Conservation (phyloP, 2,113 vertebrate genomes). For the Xiphophorus maculatus region DNA sequence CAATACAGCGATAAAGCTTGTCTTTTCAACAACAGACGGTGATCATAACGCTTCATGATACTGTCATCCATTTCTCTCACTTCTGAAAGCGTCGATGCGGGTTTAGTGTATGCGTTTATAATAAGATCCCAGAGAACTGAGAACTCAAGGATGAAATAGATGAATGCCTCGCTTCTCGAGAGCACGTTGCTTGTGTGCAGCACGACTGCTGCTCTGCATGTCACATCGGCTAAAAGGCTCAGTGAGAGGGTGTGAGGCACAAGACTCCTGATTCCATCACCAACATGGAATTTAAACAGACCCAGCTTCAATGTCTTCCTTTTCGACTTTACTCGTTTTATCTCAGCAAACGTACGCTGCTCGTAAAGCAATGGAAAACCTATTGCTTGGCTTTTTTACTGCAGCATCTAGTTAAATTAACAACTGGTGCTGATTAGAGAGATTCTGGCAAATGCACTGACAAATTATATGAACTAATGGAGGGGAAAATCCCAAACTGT, state of each 20-base stretch:
- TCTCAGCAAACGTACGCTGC: slow-evolving; percentile 7
- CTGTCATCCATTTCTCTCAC: not conserved
- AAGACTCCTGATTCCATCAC: slow-evolving; percentile 1
- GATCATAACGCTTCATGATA: not conserved
- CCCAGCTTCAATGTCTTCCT: not conserved
- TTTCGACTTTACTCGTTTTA: not conserved
- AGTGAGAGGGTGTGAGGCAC: slow-evolving; percentile 9
- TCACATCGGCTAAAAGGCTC: slow-evolving; percentile 32
- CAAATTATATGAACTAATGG: too few species aligned
- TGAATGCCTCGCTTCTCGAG: slow-evolving; percentile 1
- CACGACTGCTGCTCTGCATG: slow-evolving; percentile 17
- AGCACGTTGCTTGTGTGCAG: slow-evolving; percentile 7
- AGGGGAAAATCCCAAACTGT: too few species aligned
- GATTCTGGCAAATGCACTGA: too few species aligned
- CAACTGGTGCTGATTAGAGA: too few species aligned
- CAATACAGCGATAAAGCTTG: slow-evolving; percentile 5
- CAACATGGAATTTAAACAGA: slow-evolving; percentile 2
- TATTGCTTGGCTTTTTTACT: too few species aligned
- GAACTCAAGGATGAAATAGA: not conserved
- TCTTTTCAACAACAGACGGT: slow-evolving; percentile 11
- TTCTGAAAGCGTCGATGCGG: not conserved
- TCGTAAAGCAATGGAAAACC: too few species aligned
- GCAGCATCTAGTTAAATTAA: too few species aligned
- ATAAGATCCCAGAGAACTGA: not conserved
- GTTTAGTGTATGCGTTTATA: slow-evolving; percentile 6